These are phyloP conservation scores for Hyalella azteca DNA, from an alignment of 2,888 invertebrate genomes.

Conservation along the genomic window DNA sequence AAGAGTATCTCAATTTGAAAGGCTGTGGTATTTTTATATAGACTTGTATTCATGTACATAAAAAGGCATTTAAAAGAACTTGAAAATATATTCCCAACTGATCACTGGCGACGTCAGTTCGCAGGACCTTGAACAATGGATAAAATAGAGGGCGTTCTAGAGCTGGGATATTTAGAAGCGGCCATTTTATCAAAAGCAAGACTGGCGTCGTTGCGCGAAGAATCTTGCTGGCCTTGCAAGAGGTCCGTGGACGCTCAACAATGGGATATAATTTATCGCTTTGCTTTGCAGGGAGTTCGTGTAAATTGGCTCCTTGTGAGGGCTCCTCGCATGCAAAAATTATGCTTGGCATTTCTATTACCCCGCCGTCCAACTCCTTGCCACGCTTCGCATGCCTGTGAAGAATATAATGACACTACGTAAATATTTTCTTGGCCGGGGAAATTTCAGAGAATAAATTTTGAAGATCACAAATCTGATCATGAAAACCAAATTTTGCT, in stretches of 20 bases:
- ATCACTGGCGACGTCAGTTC: no score
- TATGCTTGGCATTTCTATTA: neutral
- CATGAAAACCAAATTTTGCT: no score
- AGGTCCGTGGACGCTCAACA: neutral
- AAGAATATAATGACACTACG: no score
- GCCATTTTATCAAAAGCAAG: neutral
- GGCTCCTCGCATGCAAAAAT: neutral
- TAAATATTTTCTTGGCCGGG: no score
- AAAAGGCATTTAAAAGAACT: no score
- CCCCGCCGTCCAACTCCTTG: neutral
- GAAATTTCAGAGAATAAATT: no score
- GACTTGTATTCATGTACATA: no score
- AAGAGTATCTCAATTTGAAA: no score
- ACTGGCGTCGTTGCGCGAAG: neutral
- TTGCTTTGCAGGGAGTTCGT: slow-evolving; percentile 3
- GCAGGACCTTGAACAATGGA: no score
- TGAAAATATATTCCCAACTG: no score
- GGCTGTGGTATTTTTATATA: no score
- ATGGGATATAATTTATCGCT: neutral
- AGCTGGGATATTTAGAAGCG: neutral
- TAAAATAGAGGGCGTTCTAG: neutral
- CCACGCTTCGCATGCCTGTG: neutral
- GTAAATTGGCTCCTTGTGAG: slow-evolving; percentile 5
- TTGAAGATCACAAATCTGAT: no score
- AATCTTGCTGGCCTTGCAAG: slow-evolving; percentile 16